Conservation (phyloP, 2,113 vertebrate species). For the Hymenochirus boettgeri region DNA sequence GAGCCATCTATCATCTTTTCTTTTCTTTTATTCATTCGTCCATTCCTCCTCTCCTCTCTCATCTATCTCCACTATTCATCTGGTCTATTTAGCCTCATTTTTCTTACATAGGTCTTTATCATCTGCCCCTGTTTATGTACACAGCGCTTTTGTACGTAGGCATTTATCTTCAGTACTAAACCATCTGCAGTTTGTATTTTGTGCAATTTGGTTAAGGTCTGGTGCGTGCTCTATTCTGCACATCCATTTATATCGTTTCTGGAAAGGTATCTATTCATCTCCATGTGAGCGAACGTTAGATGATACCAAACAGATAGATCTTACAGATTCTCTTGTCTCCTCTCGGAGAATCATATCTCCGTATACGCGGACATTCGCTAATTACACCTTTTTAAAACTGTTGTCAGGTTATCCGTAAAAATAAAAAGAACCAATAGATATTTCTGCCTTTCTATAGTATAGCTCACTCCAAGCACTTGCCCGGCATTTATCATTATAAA, state of each 20-base stretch:
- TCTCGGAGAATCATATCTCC: neutral
- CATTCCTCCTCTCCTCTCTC: slow-evolving; percentile 16
- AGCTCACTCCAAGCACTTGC: too few species aligned
- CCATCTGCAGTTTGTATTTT: slow-evolving; percentile 23
- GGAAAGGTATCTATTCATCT: slow-evolving; percentile 22
- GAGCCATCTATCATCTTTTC: slow-evolving; percentile 17
- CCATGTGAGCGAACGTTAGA: slow-evolving; percentile 15
- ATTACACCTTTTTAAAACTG: neutral
- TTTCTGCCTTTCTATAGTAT: neutral
- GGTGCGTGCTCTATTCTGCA: slow-evolving; percentile 16
- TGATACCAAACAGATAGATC: slow-evolving; percentile 18
- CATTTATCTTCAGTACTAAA: slow-evolving; percentile 29
- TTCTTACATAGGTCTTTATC: slow-evolving; percentile 29
- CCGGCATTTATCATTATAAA: too few species aligned
- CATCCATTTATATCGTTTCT: slow-evolving; percentile 20
- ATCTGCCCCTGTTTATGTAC: slow-evolving; percentile 24
- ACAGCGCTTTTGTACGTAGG: slow-evolving; percentile 14
- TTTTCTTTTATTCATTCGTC: slow-evolving; percentile 34
- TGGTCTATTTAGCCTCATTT: slow-evolving; percentile 23
- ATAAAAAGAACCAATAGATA: neutral
- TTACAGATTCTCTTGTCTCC: neutral
- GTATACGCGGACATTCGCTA: neutral
- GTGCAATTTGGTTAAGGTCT: slow-evolving; percentile 33
- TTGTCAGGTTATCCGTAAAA: neutral
- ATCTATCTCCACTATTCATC: slow-evolving; percentile 25